phyloP scores from a whole-genome alignment of 2,797 vertebrate genomes.

The Poecilia picta region DNA sequence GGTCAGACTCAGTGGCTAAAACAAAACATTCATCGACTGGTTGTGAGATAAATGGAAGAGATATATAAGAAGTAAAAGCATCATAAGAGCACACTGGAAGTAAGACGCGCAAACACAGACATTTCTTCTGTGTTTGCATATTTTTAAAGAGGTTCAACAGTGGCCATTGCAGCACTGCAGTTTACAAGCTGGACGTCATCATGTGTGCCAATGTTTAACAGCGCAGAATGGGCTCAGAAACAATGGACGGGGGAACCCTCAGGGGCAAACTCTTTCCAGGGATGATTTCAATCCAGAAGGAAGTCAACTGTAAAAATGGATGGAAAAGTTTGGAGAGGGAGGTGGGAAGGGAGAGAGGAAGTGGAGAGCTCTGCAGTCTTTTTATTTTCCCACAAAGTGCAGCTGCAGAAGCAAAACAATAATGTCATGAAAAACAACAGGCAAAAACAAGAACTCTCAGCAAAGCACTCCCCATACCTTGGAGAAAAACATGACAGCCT shows the following conservation, averaged over 20 bases:
- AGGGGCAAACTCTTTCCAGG: constrained; percentile 41
- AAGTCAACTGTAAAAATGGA: constrained; percentile 30
- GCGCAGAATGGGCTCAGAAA: constrained; percentile 32
- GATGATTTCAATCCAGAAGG: constrained; percentile 59
- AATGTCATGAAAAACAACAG: constrained; percentile 63
- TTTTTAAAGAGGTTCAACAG: neutral
- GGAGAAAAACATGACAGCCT: constrained; percentile 22
- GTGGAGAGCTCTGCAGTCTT: constrained; percentile 46
- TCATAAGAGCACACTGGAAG: neutral
- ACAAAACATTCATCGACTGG: neutral
- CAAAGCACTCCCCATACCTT: constrained; percentile 37
- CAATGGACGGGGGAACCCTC: constrained; percentile 66
- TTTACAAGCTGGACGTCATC: constrained; percentile 57
- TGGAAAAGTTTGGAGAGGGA: constrained; percentile 16
- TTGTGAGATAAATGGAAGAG: neutral
- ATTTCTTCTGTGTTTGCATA: neutral
- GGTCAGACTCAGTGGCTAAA: neutral
- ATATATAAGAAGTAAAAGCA: neutral
- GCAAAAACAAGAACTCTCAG: constrained; percentile 50
- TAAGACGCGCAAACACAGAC: neutral
- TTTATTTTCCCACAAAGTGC: constrained; percentile 60
- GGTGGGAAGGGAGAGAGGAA: constrained; percentile 55
- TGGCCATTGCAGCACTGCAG: constrained; percentile 3
- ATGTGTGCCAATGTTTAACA: constrained; percentile 43
- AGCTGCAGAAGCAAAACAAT: constrained; percentile 73